Base-by-base conservation (phyloP, 2,888 invertebrate genomes). In the Dicyrtomina minuta region DNA sequence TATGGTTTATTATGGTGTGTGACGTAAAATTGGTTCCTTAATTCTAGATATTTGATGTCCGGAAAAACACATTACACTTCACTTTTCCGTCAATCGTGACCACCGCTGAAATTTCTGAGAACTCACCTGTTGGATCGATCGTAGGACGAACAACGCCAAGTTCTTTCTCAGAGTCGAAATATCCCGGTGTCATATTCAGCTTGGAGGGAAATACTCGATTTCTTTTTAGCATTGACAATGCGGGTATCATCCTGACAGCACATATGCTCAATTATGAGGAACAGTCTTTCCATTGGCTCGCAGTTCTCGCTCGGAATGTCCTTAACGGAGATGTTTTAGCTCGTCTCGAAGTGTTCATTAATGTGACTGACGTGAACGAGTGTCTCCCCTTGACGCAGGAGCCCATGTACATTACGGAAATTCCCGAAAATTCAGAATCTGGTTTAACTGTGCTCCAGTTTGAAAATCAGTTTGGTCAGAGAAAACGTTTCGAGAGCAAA, bases 241-340 rank as follows among this genome's bases (percentile, higher is more conserved):
- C 84, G 92, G 96, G 97, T 72, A 87, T 87, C 62, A 89, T 98
- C 78, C 88, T 89, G 74, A 96, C 96, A 1, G 85, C 89, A 80
- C 88, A 89, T 2, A 87, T 91, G 55, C 85, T 98, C 80, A 97
- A 98, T 83, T 87, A 94, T 68, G 98, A 98, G 84, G 88, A 89
- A 1, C 89, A 88, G 79, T 89, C 90, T 81, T 96, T 39, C 13
- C 78, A 95, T 84, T 98, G 98, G 98, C 84, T 98, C 74, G 95
- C 94, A 10, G 88, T 96, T 66, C 91, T 91, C 82, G 96, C 96
- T 4, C 91, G 93, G 81, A 97, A 97, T 84, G 89, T 91, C 78
- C 96, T 92, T 0, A 89, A 92, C 20, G 91, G 93, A 27, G 93
- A 95, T 1, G 85, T 91, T 15, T 90, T 89, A 80, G 87, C 92